Base-by-base conservation (phyloP, 1,140 invertebrate species). In the Ruditapes philippinarum region DNA sequence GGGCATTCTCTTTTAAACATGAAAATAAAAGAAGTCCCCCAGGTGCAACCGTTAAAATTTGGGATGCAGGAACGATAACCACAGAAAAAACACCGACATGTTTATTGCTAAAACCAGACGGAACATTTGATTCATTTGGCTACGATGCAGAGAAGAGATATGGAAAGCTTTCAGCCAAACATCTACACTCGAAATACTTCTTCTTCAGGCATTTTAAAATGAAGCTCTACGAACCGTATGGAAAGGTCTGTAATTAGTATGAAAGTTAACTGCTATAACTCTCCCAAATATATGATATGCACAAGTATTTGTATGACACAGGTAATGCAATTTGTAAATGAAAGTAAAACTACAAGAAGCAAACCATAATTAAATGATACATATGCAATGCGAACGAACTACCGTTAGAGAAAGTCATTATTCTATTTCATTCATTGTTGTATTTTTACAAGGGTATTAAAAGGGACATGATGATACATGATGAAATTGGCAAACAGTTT, bases 141-240 rank as follows among this genome's bases (percentile, higher is more conserved):
- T 84, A 45, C 45, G 81, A 84, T 40, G 81, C 81, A 36, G 81
- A 84, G 31, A 70, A n/a, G 14, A 42, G 28, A 25, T 84, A 65
- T 49, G 25, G 36, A 25, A 42, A 84, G 11, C 42, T 84, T n/a
- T 62, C 45, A 36, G 51, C 19, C 22, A 31, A 36, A 0, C 25
- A 62, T 60, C 0, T 12, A n/a, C 54, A 60, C 36, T 36, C 33
- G 9, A 31, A 65, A 11, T 82, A 45, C 33, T 82, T 62, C 38
- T 82, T 82, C 33, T 82, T 82, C 79, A 60, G 79, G 17, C 22
- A 33, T 33, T 82, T 82, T 40, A 82, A 82, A 33, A 82, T 82
- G 79, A 36, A 31, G 5, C 51, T 82, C 31, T 82, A 62, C 28
- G 28, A 73, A 54, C 12, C 11, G 22, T n/a, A 14, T 11, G 51